Evolutionary conservation across 2,797 vertebrate genomes (phyloP), one percentile per base, ranked within the genome.

Genomic region (Sebastiscus albofasciatus): DNA sequence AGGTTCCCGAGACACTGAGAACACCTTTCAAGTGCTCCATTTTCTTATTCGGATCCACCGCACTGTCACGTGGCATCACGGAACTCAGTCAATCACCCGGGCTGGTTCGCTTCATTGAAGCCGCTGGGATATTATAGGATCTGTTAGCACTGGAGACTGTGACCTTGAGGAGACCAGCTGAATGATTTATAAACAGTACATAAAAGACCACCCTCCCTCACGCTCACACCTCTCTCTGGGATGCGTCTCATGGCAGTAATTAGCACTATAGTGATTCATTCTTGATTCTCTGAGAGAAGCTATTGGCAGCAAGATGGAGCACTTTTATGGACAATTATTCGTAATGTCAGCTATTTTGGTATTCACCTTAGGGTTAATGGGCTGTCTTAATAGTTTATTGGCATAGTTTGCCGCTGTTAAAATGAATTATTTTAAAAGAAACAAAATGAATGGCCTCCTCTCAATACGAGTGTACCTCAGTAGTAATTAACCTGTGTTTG

Each of bases 241-340:
- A 78, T 72, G 69, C 58, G 80, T 88, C 85, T 85, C 54, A 61
- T 75, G 81, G 80, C 82, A 58, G 72, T 79, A 89, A 91, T 90
- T 90, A 90, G 85, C 87, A 69, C 55, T 46, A 54, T 29, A 12
- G 29, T 89, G 85, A 87, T 84, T 83, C 77, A 87, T 90, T 85
- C 80, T 77, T 65, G 39, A 90, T 82, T 84, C 71, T 74, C 31
- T 33, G 7, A 61, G 52, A 74, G 56, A 71, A 39, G 67, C 66
- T 84, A 14, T 86, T 72, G 67, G 74, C 83, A 79, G 72, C 26
- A 79, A 84, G 62, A 86, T 80, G 59, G 72, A 87, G 71, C 71
- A 67, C 75, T 69, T 82, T 75, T 69, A 81, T 66, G 7, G 72
- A 70, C 29, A 68, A 67, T 79, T 29, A 79, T 83, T 80, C 36